Base-by-base conservation (phyloP, 2,797 vertebrate species). In the Anableps anableps region DNA sequence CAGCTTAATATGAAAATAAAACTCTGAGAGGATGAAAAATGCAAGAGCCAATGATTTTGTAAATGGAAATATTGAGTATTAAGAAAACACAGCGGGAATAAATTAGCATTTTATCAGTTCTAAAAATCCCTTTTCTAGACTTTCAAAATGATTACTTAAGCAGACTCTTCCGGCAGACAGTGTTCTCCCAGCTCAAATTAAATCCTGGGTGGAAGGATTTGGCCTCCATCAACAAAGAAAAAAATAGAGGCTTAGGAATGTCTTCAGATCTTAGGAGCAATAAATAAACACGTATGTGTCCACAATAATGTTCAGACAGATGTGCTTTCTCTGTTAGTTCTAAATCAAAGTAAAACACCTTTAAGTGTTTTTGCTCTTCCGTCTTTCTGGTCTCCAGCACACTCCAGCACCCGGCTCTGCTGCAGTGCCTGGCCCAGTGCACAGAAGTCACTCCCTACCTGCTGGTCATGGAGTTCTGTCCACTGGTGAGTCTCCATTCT, bases 381-480 rank as follows among this genome's bases (percentile, higher is more conserved):
- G 51, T 17, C 13, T 58, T 14, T 43, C 58, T 81, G 7, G 74
- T 68, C 80, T 26, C 14, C 88, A 99, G 98, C 31, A 92, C 95
- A 29, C 96, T 99, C 55, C 97, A 98, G 95, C 98, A 99, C 82
- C 96, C 95, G 10, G 97, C 98, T 75, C 96, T 99, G 91, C 95
- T 99, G 87, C 97, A 97, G 93, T 99, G 98, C 87, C 86, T 99
- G 95, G 96, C 97, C 71, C 98, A 99, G 93, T 99, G 97, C 4
- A 96, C 97, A 0, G 98, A 99, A 92, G 95, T 97, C 92, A 97
- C 97, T 0, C 98, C 98, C 0, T 99, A 98, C 93, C 96, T 99
- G 93, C 95, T 99, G 92, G 97, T 99, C 80, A 98, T 99, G 98
- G 98, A 99, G 92, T 97, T 98, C 87, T 99, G 98, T 91, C 97